phyloP scores from a whole-genome alignment of 2,797 vertebrate genomes.

The Spheniscus humboldti region DNA sequence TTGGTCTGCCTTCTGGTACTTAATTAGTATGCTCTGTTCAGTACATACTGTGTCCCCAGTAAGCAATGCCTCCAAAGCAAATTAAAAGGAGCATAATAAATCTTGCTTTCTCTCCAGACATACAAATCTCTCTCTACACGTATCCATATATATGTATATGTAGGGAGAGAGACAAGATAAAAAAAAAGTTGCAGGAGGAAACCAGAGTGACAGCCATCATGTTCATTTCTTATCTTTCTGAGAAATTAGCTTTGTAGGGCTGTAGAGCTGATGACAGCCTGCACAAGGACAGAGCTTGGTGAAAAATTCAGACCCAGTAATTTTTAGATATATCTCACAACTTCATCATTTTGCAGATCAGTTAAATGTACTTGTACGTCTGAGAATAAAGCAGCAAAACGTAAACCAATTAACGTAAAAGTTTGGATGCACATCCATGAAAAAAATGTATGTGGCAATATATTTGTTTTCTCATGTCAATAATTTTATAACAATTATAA shows the following conservation, averaged over 20 bases:
- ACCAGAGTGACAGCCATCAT: not conserved
- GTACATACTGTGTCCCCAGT: not conserved
- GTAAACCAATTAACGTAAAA: not conserved
- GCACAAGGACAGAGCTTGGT: not conserved
- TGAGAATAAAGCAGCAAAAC: not conserved
- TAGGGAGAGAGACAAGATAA: not conserved
- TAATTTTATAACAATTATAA: not conserved
- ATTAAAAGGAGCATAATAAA: not conserved
- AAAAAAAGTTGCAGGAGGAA: not conserved
- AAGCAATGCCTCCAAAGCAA: not conserved
- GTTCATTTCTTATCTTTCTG: not conserved
- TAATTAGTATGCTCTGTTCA: not conserved
- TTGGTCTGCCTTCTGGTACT: conserved; percentile 11
- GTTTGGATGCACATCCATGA: not conserved
- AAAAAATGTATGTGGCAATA: not conserved
- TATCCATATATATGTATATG: not conserved
- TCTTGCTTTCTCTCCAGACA: not conserved
- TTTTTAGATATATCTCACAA: not conserved
- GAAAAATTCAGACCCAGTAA: not conserved
- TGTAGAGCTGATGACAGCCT: not conserved
- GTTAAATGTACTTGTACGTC: not conserved
- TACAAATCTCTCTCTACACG: not conserved
- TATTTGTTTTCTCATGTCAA: not conserved
- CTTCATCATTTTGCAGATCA: not conserved
- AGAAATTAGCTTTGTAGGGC: not conserved